phyloP scores from a whole-genome alignment of 2,888 invertebrate species.

The Branchellion lobata region DNA sequence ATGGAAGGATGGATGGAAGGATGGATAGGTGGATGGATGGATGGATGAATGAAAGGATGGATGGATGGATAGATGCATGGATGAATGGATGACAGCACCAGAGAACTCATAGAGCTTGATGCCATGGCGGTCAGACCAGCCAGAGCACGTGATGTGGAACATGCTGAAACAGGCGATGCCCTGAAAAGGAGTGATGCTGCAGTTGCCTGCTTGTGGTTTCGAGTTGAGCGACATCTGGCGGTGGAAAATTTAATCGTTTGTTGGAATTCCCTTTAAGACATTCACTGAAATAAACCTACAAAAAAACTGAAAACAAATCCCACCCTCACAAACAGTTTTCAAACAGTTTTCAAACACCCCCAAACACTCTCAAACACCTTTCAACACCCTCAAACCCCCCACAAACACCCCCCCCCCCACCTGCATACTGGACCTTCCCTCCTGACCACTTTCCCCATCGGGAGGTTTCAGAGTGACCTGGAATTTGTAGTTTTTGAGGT shows the following conservation, averaged over 20 bases:
- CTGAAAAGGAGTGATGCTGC: conserved; percentile 51
- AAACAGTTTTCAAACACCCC: no score
- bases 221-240: conserved; percentile 50
- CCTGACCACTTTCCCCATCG: not conserved
- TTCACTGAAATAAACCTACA: no score
- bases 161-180: conserved; percentile 43
- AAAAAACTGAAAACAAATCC: no score
- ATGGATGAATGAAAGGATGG: no score
- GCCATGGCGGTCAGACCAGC: conserved; percentile 54
- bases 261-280: no score
- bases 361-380: no score
- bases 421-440: conserved; percentile 49
- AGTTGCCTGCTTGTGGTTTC: conserved; percentile 54
- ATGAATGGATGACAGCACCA: no score
- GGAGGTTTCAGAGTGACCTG: conserved; percentile 35
- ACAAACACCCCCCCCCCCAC: conserved; percentile 30
- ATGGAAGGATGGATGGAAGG: no score
- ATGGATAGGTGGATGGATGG: no score
- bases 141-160: conserved; percentile 51
- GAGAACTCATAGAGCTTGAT: conserved; percentile 53
- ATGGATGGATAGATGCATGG: no score
- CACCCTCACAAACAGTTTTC: no score
- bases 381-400: no score
- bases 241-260: not conserved
- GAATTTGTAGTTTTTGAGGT: conserved; percentile 52